Conservation (phyloP, 2,888 invertebrate genomes). For the Aphidoletes aphidimyza region DNA sequence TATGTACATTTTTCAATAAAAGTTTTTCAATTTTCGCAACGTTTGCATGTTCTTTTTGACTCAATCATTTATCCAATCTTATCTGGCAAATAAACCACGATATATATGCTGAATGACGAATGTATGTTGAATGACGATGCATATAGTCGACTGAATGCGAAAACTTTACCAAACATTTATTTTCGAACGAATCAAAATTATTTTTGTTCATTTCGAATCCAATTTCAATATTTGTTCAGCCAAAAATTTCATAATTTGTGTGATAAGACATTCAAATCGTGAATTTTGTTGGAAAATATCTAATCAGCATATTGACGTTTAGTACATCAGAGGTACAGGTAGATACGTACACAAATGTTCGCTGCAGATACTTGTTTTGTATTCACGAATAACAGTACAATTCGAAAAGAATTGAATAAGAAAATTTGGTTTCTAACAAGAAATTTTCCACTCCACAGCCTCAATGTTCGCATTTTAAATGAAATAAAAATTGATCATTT, state of each 20-base stretch:
- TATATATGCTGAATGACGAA: background rate
- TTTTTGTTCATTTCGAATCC: no score
- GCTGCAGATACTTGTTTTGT: no score
- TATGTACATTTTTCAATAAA: constrained; percentile 50
- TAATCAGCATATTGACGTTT: no score
- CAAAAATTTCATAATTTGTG: no score
- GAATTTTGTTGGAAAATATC: no score
- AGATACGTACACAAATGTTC: no score
- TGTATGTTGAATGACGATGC: background rate
- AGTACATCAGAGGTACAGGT: no score
- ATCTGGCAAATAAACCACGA: constrained; percentile 30
- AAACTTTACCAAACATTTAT: background rate
- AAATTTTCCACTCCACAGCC: constrained; percentile 19
- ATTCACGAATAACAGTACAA: background rate
- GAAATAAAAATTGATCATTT: background rate
- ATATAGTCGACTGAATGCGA: no score
- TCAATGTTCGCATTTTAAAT: background rate
- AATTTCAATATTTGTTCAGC: no score
- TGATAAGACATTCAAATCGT: no score
- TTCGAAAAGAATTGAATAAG: background rate
- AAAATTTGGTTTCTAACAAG: constrained; percentile 12
- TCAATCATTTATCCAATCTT: constrained; percentile 35
- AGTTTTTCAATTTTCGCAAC: constrained; percentile 48
- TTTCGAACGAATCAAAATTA: no score
- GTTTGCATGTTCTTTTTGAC: background rate